Evolutionary conservation across 1,140 invertebrate genomes (phyloP).

Genomic region (Holotrichia oblita): DNA sequence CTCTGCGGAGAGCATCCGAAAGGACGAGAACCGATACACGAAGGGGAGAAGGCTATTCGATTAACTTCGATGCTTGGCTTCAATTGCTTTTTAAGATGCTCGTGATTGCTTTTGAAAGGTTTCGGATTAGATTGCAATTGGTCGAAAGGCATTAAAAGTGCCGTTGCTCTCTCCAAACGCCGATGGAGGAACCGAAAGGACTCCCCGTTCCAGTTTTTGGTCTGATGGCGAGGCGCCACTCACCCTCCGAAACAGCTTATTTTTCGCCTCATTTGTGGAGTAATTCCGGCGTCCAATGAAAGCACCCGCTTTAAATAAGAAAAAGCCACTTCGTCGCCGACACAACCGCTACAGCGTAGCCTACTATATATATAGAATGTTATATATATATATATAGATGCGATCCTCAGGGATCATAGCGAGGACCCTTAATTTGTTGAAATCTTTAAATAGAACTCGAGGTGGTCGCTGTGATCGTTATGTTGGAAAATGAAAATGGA

Average conservation of each 20-base stretch:
- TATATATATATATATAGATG: neutral
- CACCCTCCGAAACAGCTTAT: conserved; percentile 55
- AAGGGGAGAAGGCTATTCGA: conserved; percentile 48
- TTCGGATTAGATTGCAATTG: conserved; percentile 56
- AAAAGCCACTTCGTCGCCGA: conserved; percentile 34
- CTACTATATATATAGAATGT: neutral
- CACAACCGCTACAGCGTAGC: neutral
- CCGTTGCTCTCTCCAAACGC: conserved; percentile 45
- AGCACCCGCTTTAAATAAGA: conserved; percentile 49
- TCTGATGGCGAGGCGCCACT: neutral
- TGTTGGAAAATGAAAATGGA: neutral
- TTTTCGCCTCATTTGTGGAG: conserved; percentile 58
- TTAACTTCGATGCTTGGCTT: conserved; percentile 56
- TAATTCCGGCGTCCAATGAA: conserved; percentile 51
- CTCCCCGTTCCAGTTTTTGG: neutral
- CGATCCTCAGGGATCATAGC: neutral
- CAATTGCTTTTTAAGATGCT: conserved; percentile 58
- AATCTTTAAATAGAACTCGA: conserved; percentile 44
- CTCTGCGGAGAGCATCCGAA: neutral
- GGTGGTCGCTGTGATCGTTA: neutral
- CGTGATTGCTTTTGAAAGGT: conserved; percentile 56
- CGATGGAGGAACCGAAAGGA: neutral
- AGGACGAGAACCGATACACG: conserved; percentile 14
- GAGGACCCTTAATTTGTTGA: conserved; percentile 47
- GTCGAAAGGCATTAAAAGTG: conserved; percentile 55